Evolutionary conservation across 2,888 invertebrate genomes (phyloP).

Genomic region (Andrena chrysosceles): DNA sequence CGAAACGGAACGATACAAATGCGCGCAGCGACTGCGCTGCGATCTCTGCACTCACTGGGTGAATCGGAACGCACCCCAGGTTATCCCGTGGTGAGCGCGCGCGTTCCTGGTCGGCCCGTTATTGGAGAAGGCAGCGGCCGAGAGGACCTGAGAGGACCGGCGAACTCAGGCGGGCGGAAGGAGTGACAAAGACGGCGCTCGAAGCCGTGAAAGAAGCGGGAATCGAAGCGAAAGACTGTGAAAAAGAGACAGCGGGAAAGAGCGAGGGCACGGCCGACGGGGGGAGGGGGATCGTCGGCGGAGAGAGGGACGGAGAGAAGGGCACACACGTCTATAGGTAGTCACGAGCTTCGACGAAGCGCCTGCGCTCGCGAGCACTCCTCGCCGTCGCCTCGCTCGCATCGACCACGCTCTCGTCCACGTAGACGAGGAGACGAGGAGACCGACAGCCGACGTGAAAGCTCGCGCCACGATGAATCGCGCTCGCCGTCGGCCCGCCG

Average conservation of each 20-base stretch:
- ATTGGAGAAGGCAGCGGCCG: constrained; percentile 62
- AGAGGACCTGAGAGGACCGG: background rate
- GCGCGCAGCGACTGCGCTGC: no score
- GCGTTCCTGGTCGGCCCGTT: constrained; percentile 60
- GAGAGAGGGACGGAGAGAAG: constrained; percentile 41
- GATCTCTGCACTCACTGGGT: no score
- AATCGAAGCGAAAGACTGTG: constrained; percentile 43
- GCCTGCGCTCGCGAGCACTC: constrained; percentile 72
- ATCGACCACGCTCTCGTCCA: constrained; percentile 64
- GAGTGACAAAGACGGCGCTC: constrained; percentile 25
- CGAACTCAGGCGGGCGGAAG: constrained; percentile 24
- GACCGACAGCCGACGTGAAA: constrained; percentile 64
- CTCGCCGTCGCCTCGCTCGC: constrained; percentile 62
- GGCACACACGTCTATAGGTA: constrained; percentile 60
- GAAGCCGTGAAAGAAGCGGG: constrained; percentile 34
- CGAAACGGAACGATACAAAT: no score
- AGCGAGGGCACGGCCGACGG: background rate
- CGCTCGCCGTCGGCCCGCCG: constrained; percentile 53
- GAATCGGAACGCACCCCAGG: no score
- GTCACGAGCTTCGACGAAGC: constrained; percentile 71
- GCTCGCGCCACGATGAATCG: constrained; percentile 70
- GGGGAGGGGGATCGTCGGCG: constrained; percentile 2
- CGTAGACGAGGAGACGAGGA: constrained; percentile 52
- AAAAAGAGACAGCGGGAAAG: constrained; percentile 16
- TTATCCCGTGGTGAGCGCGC: constrained; percentile 62